Base-by-base conservation (phyloP, 2,113 vertebrate species). In the Anolis sagrei region DNA sequence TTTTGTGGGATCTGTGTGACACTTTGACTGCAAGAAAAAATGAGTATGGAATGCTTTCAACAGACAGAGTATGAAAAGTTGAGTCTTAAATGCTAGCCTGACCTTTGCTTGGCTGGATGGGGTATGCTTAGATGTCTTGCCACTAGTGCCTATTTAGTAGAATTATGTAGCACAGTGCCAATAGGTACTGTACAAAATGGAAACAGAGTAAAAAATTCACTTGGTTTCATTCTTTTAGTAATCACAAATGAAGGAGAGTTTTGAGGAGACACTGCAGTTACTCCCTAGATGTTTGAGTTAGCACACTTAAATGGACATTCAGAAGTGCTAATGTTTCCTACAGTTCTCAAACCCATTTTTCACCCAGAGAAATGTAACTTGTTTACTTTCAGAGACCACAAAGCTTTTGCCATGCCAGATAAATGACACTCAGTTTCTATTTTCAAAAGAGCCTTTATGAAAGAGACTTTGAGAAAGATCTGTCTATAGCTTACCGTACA, bases 371-470 rank as follows among this genome's bases (percentile, higher is more conserved):
- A 87, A 89, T 23, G 81, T 84, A 62, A 1, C n/a, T 86, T 78
- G 1, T 27, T 89, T 86, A 70, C 9, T 68, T 82, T 44, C 4
- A 29, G 2, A 61, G 78, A 90, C 8, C 72, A 79, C 70, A 83
- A 48, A 79, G 66, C 0, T 18, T 0, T 29, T 7, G 51, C 0
- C 32, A 5, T 79, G 8, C 0, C 70, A 32, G 58, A 81, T 4
- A 92, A 91, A 78, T 39, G 0, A 51, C 77, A 18, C 0, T 48
- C 0, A 32, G n/a, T 86, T 82, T 76, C 11, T 48, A 76, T 5
- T 39, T 81, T 64, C 85, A 64, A 74, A 73, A 77, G 18, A 3
- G 48, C 61, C 16, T n/a, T 79, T 10, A 29, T 81, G 36, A 90
- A 94, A 48, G 6, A 32, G 68, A 79, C 32, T 79, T 79, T 84